Evolutionary conservation across 2,888 invertebrate species (phyloP).

Genomic region (Amorpha juglandis): DNA sequence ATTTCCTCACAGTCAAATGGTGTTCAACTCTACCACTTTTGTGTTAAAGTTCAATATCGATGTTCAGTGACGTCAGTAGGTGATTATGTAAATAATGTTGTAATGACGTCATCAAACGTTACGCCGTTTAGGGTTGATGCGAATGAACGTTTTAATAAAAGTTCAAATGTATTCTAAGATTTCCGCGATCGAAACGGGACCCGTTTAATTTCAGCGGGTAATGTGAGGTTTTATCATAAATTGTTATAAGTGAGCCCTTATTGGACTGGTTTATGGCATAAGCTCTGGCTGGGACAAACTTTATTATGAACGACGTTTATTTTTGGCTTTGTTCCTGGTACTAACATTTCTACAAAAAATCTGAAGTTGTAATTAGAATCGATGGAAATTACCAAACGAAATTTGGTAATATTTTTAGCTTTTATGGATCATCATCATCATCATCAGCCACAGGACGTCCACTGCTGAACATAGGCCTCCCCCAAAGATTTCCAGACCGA

Average conservation of each 20-base stretch:
- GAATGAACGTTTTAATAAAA: slow-evolving; percentile 65
- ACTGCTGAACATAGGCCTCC: no score
- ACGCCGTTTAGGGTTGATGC: slow-evolving; percentile 64
- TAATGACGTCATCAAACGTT: slow-evolving; percentile 70
- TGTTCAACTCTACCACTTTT: slow-evolving; percentile 29
- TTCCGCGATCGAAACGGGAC: slow-evolving; percentile 40
- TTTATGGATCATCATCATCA: no score
- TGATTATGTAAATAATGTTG: slow-evolving; percentile 73
- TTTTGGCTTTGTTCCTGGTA: not conserved
- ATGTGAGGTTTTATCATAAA: slow-evolving; percentile 19
- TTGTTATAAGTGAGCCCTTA: slow-evolving; percentile 12
- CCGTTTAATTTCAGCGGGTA: slow-evolving; percentile 40
- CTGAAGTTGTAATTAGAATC: not conserved
- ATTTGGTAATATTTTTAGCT: no score
- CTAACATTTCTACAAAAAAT: not conserved
- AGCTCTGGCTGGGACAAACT: no score
- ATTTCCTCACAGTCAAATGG: slow-evolving; percentile 28
- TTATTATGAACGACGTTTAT: not conserved
- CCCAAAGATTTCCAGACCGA: no score
- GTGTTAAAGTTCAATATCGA: slow-evolving; percentile 22
- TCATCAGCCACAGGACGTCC: no score
- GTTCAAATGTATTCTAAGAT: slow-evolving; percentile 53
- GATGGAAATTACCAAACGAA: no score
- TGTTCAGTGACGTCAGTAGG: slow-evolving; percentile 35
- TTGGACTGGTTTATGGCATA: slow-evolving; percentile 36